Conservation (phyloP, 92 coral and sea anemone genomes). For the Palythoa grandis region DNA sequence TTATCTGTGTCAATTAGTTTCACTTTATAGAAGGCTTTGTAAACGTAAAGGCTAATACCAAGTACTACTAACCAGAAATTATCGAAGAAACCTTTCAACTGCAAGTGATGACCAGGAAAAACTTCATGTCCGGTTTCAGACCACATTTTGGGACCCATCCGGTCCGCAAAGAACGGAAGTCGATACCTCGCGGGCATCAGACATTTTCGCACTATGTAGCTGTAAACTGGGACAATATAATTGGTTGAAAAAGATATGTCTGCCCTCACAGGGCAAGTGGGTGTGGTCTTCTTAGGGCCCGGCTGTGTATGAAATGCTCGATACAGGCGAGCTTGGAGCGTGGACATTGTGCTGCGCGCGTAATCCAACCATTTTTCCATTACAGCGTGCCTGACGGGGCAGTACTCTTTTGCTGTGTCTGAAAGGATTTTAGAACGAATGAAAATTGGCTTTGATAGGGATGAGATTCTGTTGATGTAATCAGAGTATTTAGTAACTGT, state of each 20-base stretch:
- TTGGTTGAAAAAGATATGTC: conserved; percentile 6
- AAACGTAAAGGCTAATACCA: not conserved
- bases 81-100: conserved; percentile 38
- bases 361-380: conserved; percentile 39
- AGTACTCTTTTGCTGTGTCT: conserved; percentile 29
- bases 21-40: no score
- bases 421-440: not conserved
- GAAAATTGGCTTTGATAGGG: not conserved
- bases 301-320: conserved; percentile 24
- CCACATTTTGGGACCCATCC: conserved; percentile 50
- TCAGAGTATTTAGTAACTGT: not conserved
- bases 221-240: conserved; percentile 25
- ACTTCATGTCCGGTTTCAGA: conserved; percentile 45
- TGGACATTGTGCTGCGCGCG: conserved; percentile 38
- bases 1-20: no score
- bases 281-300: conserved; percentile 43
- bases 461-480: no score
- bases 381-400: conserved; percentile 33
- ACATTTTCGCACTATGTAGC: not conserved
- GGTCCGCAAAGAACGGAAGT: conserved; percentile 42
- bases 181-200: conserved; percentile 7
- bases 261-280: conserved; percentile 28
- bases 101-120: conserved; percentile 55
- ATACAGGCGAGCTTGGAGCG: conserved; percentile 35
- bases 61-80: conserved; percentile 28